Evolutionary conservation across 1,140 invertebrate genomes (phyloP).

Genomic region (Zaprionus camerounensis): DNA sequence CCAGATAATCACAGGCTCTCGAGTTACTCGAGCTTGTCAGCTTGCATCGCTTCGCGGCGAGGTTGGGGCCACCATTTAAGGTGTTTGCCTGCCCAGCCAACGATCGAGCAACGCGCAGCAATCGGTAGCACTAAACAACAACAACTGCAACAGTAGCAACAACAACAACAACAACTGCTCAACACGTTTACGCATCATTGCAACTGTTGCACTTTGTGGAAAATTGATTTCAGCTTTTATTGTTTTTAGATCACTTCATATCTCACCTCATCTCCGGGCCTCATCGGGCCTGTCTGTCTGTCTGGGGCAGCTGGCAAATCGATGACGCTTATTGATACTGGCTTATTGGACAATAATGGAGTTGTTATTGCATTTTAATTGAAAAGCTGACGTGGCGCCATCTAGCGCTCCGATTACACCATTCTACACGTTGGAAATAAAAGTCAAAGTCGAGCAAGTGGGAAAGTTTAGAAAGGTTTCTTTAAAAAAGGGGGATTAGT

Average conservation of each 20-base stretch:
- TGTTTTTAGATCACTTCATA: constrained; percentile 74
- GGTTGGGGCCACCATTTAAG: constrained; percentile 70
- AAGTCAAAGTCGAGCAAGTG: background rate
- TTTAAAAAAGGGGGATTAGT: background rate
- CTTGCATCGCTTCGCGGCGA: background rate
- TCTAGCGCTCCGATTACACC: constrained; percentile 36
- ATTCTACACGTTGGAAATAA: constrained; percentile 13
- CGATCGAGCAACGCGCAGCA: constrained; percentile 28
- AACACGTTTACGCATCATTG: constrained; percentile 78
- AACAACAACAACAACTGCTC: constrained; percentile 47
- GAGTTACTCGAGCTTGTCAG: constrained; percentile 68
- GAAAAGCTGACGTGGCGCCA: constrained; percentile 61
- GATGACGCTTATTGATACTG: constrained; percentile 72
- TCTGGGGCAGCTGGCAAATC: constrained; percentile 32
- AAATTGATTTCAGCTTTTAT: constrained; percentile 80
- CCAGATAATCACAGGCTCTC: constrained; percentile 78
- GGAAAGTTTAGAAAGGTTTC: background rate
- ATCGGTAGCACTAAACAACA: constrained; percentile 25
- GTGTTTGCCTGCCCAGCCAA: constrained; percentile 65
- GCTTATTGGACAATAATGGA: constrained; percentile 75
- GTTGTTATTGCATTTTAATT: constrained; percentile 83
- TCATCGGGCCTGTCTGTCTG: constrained; percentile 5
- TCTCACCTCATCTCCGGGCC: constrained; percentile 70
- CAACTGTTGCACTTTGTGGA: constrained; percentile 50
- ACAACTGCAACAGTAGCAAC: constrained; percentile 10